Base-by-base conservation (phyloP, 2,797 vertebrate species). In the Harpagifer antarcticus region DNA sequence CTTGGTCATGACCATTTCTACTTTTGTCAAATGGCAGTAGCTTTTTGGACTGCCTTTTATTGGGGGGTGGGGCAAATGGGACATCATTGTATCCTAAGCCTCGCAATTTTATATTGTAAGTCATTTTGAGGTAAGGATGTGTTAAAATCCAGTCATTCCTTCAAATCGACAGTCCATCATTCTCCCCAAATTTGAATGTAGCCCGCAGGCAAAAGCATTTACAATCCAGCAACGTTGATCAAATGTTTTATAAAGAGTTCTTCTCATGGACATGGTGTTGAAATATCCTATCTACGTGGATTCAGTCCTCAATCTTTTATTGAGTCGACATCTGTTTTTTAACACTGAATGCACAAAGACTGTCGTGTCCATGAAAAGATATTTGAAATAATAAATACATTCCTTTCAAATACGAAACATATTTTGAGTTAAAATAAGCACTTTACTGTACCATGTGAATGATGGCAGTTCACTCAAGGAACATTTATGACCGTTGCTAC, bases 371-470 rank as follows among this genome's bases (percentile, higher is more conserved):
- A 87, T 80, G 88, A 84, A 82, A 72, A 65, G 47, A 84, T 61
- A 80, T 83, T 72, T 81, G 69, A 84, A 83, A 81, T 68, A 48
- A 82, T 68, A 48, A 82, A 78, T 83, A 67, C 69, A 87, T 89
- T 89, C 81, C 71, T 90, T 75, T 86, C 67, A 79, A 78, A 68
- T 86, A 91, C 67, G 72, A 78, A 87, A 83, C 78, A 76, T 66
- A 76, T 75, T 81, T 90, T 88, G 91, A 92, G 93, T 94, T 90
- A 84, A 92, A 85, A 93, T 89, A 95, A 95, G 95, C 95, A 96
- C 95, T 96, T 96, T 96, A 96, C 94, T 95, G 94, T 95, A 95
- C 93, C 92, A 93, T 89, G 92, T 95, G 94, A 94, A 94, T 95
- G 93, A 94, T 91, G 93, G 92, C 93, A 94, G 93, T 95, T 95